Base-by-base conservation (phyloP, 1,140 invertebrate species). In the Bombyx mori region DNA sequence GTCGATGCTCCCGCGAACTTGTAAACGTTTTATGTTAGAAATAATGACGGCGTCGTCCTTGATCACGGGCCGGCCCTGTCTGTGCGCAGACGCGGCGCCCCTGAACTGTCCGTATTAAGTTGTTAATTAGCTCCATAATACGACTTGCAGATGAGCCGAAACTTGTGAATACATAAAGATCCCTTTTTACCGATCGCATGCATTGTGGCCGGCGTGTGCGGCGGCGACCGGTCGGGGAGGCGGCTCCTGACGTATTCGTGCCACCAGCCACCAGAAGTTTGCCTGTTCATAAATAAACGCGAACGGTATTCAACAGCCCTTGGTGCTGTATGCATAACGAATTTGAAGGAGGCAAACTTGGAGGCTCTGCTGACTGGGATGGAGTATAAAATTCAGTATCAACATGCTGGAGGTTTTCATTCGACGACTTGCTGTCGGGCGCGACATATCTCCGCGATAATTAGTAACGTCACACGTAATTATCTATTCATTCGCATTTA, bases 101-200 rank as follows among this genome's bases (percentile, higher is more conserved):
- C 71, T 35, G 75, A 75, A 75, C 90, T 74, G 68, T 90, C 92
- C 92, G 93, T 93, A 93, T 93, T 93, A 93, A 94, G 92, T 94
- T 94, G 92, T 93, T 94, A 94, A 94, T 94, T 94, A 94, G 92
- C 91, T 93, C 90, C 92, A 92, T 93, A 93, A 93, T 94, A 93
- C 91, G 93, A 94, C 93, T 94, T 94, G 93, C 93, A 94, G 93
- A 94, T 94, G 92, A 94, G 93, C 90, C 90, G 90, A 91, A 77
- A 86, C 83, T 75, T 86, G 79, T 84, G 88, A 89, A 88, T 89
- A 87, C 77, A 83, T 89, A 89, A 89, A 88, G 87, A 88, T 82
- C 82, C 86, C 86, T 87, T 88, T 88, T 82, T 88, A 90, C 89
- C 82, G 89, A 89, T 89, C 87, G 74, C 68, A 79, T 85, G 82